Conservation (phyloP, 2,888 invertebrate genomes). For the Lagria hirta region DNA sequence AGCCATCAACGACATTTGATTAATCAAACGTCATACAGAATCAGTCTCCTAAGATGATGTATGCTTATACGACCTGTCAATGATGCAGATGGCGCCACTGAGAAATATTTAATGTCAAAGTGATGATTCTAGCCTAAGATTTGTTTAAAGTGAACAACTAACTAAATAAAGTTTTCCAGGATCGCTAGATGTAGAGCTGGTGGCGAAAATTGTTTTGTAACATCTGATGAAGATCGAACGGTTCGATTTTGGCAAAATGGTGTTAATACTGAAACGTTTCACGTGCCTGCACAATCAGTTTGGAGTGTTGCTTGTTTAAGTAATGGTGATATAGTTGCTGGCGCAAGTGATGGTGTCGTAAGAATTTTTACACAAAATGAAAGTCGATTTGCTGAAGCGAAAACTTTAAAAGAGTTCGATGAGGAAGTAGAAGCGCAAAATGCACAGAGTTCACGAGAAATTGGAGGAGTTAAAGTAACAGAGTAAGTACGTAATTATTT, state of each 20-base stretch:
- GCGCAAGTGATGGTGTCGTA: conserved; percentile 83
- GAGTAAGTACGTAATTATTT: conserved; percentile 61
- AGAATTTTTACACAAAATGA: conserved; percentile 81
- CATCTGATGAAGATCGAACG: conserved; percentile 87
- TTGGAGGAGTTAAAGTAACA: conserved; percentile 83
- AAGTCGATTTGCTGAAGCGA: conserved; percentile 67
- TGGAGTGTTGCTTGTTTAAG: conserved; percentile 81
- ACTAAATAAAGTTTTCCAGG: conserved; percentile 45
- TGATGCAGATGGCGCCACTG: too few relatives aligned
- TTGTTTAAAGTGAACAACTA: too few relatives aligned
- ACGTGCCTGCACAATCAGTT: conserved; percentile 82
- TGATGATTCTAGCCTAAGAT: too few relatives aligned
- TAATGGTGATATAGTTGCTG: conserved; percentile 90
- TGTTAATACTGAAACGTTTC: conserved; percentile 65
- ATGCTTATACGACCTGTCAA: too few relatives aligned
- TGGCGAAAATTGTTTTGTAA: conserved; percentile 65
- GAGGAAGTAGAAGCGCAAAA: conserved; percentile 69
- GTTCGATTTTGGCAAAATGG: conserved; percentile 77
- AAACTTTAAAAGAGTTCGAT: conserved; percentile 65
- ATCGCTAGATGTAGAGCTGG: conserved; percentile 60
- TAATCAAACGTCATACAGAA: too few relatives aligned
- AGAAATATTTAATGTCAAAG: too few relatives aligned
- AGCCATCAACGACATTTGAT: too few relatives aligned
- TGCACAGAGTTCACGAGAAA: conserved; percentile 66
- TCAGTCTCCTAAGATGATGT: too few relatives aligned